Evolutionary conservation across 1,140 invertebrate genomes (phyloP), one percentile per base, ranked within the genome.

Genomic region (Hermetia illucens): DNA sequence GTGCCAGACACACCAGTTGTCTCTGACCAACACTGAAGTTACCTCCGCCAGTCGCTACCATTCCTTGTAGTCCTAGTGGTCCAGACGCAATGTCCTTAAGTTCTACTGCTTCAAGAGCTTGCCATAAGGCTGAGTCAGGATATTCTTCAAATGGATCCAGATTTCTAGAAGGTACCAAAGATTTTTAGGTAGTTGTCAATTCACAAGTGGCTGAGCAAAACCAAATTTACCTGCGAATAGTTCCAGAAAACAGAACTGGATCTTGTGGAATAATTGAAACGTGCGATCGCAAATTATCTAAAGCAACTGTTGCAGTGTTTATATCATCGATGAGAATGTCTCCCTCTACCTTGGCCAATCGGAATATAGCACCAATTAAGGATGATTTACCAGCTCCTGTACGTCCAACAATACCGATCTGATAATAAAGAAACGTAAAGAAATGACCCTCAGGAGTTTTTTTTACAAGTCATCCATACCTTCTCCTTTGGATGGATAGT

Each of bases 331-430:
- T n/a, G n/a, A n/a, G n/a, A n/a, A n/a, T n/a, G n/a, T n/a, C 21
- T 19, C 25, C 29, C 36, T 72, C 2, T 66, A 56, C 2, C 64
- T 18, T 0, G 60, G 61, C 58, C 2, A 68, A 39, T 5, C 72
- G 63, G 43, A 80, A 79, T 5, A 79, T 48, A n/a, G 71, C 69
- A 9, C 67, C 48, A 21, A 80, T 73, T 1, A 85, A 46, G 0
- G 80, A 82, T 5, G 75, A 75, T 58, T 86, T 85, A 2, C 82
- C 82, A 40, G 84, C 82, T 2, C 85, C 85, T 5, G 79, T 82
- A 35, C 78, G 55, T 15, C 79, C 79, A 36, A 77, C 75, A 44
- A 80, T 72, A 16, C 36, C 36, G 33, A 88, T 70, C 69, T 41
- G 32, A 18, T 36, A 24, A n/a, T n/a, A n/a, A n/a, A n/a, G n/a